Conservation (phyloP, 2,797 vertebrate genomes). For the Tarsius wallacei region DNA sequence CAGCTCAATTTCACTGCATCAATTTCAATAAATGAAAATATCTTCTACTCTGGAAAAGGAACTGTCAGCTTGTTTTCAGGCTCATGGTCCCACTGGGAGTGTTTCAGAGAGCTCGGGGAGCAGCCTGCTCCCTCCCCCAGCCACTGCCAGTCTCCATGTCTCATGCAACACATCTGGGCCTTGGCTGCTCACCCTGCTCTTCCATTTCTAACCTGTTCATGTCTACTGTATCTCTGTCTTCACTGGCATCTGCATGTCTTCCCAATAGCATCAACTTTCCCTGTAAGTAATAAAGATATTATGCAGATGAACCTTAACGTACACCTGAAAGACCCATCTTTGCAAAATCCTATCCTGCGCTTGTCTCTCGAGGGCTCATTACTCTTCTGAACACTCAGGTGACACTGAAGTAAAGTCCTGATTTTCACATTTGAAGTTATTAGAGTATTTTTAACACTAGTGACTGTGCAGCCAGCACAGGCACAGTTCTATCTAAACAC, state of each 20-base stretch:
- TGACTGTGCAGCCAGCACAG: neutral
- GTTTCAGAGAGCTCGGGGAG: no score
- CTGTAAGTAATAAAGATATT: neutral
- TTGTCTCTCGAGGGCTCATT: no score
- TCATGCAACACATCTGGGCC: neutral
- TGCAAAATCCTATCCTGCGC: neutral
- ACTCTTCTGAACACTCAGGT: neutral
- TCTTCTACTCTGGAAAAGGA: neutral
- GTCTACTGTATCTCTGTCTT: neutral
- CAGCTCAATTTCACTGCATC: neutral
- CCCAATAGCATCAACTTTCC: neutral
- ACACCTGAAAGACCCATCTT: neutral
- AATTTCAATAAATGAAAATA: neutral
- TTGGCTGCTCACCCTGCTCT: neutral
- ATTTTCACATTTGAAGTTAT: neutral
- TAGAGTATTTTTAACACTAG: neutral
- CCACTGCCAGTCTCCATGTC: accelerated
- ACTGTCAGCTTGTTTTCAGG: neutral
- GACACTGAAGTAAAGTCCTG: neutral
- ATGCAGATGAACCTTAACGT: neutral
- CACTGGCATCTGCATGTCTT: neutral
- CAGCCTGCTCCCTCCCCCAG: neutral
- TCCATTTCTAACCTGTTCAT: neutral
- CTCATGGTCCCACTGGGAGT: neutral
- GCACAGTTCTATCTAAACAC: neutral